Evolutionary conservation across 1,140 invertebrate species (phyloP), one percentile per base, ranked within the genome.

Genomic region (Drosophila orosa): DNA sequence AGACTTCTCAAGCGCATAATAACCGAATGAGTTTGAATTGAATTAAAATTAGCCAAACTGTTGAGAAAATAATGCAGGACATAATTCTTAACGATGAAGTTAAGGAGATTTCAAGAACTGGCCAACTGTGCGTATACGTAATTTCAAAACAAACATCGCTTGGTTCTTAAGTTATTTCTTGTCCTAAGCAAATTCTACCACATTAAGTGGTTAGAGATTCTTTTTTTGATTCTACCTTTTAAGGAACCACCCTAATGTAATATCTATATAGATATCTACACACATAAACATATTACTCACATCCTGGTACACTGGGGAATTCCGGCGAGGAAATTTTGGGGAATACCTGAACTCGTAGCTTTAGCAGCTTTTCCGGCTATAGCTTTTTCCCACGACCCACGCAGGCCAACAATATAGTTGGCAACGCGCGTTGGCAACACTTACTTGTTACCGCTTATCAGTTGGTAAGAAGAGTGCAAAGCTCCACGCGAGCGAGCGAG

Each of bases 401-500:
- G 12, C 22, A 15, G 15, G 19, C 50, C 29, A 15, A 24, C 50
- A n/a, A 24, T 27, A 71, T 27, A 71, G 68, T 71, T 71, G 66
- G 67, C 52, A 71, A 57, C 65, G 37, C 65, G 27, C 13, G 27
- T 48, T 72, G 68, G 66, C 66, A 72, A 58, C 66, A 71, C 33
- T 15, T 25, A 48, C 33, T 24, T 58, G 24, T 58, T 71, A 72
- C 33, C 40, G 33, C 52, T 72, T 72, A 72, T 72, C 68, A 71
- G 52, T 72, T 63, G 68, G 68, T 72, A 72, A 58, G 52, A 72
- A 71, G 52, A 72, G 52, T 48, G 15, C 3, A 72, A 69, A 71
- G 65, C 50, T 71, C n/a, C 22, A 24, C 12, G n/a, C 39, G 17
- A 47, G 29, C 40, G 12, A 40, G 60, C 13, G 37, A 42, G n/a